Percentiles rank a stretch among this genome's conserved stretches.
These are phyloP conservation scores for Pocillopora damicornis DNA, from an alignment of 64 coral and sea anemone genomes.

Conservation along the genomic window DNA sequence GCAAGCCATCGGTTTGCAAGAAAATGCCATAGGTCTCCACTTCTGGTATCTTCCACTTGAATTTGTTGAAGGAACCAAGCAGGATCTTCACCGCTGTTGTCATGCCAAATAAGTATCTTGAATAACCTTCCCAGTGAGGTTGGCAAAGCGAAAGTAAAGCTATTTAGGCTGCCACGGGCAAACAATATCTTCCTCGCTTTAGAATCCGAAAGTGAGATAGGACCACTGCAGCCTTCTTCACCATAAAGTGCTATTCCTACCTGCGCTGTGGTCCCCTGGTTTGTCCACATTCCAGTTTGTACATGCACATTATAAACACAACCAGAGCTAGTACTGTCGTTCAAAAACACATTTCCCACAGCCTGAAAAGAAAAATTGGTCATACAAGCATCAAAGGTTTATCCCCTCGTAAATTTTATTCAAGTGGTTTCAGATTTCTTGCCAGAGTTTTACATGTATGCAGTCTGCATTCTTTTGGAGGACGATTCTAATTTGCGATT, in stretches of 20 bases:
- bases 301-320: constrained; percentile 45
- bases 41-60: constrained; percentile 21
- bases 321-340: background rate
- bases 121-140: constrained; percentile 26
- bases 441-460: no score
- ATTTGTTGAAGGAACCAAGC: constrained; percentile 62
- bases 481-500: no score
- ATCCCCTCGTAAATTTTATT: background rate
- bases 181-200: constrained; percentile 35
- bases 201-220: constrained; percentile 40
- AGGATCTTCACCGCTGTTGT: constrained; percentile 48
- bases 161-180: constrained; percentile 57
- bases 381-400: background rate
- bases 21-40: constrained; percentile 40
- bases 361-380: constrained; percentile 18
- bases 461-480: no score
- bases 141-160: constrained; percentile 36
- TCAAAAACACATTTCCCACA: constrained; percentile 45
- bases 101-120: constrained; percentile 64
- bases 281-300: constrained; percentile 65
- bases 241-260: constrained; percentile 56
- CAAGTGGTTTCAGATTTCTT: no score
- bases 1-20: constrained; percentile 47
- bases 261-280: constrained; percentile 50
- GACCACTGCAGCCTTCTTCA: constrained; percentile 48